Base-by-base conservation (phyloP, 2,797 vertebrate species). In the Acrocephalus scirpaceus region DNA sequence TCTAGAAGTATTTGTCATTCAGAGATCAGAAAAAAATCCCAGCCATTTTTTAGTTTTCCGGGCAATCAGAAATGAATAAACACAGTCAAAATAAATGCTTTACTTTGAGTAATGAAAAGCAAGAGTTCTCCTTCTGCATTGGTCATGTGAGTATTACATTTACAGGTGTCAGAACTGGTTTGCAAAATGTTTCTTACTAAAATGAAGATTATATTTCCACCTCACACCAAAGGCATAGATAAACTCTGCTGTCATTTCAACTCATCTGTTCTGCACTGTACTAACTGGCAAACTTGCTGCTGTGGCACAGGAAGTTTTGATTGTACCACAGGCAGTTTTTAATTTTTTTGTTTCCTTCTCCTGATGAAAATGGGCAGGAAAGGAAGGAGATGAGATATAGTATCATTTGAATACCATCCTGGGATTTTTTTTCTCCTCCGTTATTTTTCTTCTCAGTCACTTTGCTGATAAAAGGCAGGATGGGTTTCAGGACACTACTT, bases 381-480 rank as follows among this genome's bases (percentile, higher is more conserved):
- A 79, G 38, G 26, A 74, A 73, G 25, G 27, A 71, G 58, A 25
- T 57, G 42, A 87, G 53, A 65, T 16, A 72, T 16, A 72, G 20
- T 5, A 62, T 29, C 5, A 12, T 50, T 40, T 71, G 15, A 84
- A 76, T 81, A 69, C 11, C 38, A 61, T 30, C 15, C 87, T 56
- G 0, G 12, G 27, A 2, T 27, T 21, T 67, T 89, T 77, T 78
- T 86, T n/a, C 8, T 42, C 22, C 26, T 61, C 47, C 10, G 5
- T 13, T 40, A 18, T 61, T 91, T 88, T 74, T 62, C 26, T 54
- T 70, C 54, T 66, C 3, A 5, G 23, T 32, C 73, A 47, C 61
- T 86, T 51, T 54, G 38, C 72, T 86, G 85, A 90, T 74, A 95
- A 96, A 76, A 92, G 70, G 62, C 91, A 53, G 26, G 58, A 88